Conservation (phyloP, 2,113 vertebrate species). For the Poeciliopsis turrubarensis region DNA sequence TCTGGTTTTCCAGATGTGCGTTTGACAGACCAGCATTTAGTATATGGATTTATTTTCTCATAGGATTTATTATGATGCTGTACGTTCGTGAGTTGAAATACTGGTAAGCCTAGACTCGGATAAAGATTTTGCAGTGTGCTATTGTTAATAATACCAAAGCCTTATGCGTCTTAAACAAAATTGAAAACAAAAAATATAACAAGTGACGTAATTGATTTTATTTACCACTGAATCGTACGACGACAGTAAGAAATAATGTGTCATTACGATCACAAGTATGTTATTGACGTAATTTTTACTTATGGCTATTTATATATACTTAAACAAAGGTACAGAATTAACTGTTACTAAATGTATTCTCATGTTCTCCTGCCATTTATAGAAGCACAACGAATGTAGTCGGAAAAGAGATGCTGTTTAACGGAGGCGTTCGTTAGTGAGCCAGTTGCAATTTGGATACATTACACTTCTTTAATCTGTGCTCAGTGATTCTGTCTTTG, state of each 20-base stretch:
- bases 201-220: neutral
- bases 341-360: neutral
- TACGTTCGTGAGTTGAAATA: neutral
- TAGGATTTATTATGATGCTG: neutral
- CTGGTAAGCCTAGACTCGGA: neutral
- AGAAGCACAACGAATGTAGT: neutral
- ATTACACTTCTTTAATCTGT: neutral
- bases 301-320: neutral
- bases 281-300: neutral
- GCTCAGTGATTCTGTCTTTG: neutral
- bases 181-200: too few relatives aligned
- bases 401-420: neutral
- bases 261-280: too few relatives aligned
- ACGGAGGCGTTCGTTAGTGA: neutral
- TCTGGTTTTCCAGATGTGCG: neutral
- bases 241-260: neutral
- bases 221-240: neutral
- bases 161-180: neutral
- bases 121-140: neutral
- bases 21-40: neutral
- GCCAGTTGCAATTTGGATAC: neutral
- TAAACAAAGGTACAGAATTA: neutral
- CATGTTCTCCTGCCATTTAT: neutral
- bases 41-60: neutral
- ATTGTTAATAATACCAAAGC: too few relatives aligned